Conservation (phyloP, 2,797 vertebrate species). For the Eptatretus atami region DNA sequence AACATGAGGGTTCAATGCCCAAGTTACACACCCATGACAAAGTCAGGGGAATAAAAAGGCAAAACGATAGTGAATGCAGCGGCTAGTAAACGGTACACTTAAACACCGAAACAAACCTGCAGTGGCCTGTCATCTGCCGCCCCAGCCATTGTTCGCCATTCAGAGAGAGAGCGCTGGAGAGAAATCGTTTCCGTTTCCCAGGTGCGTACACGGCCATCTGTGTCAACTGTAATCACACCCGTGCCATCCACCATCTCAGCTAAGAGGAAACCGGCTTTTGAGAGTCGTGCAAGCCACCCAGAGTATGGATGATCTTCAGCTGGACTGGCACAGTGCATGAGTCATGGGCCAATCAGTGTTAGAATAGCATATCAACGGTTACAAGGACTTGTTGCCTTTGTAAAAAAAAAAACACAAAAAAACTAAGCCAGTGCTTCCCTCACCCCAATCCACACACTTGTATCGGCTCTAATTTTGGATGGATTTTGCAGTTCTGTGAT, state of each 20-base stretch:
- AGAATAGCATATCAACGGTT: too few relatives aligned
- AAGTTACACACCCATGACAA: too few relatives aligned
- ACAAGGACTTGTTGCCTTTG: too few relatives aligned
- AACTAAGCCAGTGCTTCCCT: too few relatives aligned
- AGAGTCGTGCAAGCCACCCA: constrained; percentile 48
- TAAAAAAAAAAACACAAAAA: too few relatives aligned
- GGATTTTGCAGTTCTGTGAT: too few relatives aligned
- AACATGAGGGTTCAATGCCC: too few relatives aligned
- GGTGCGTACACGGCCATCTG: constrained; percentile 46
- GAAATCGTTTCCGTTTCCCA: constrained; percentile 64
- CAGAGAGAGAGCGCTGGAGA: constrained; percentile 46
- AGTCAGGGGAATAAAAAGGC: too few relatives aligned
- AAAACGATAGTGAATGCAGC: too few relatives aligned
- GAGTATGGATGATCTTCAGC: constrained; percentile 41
- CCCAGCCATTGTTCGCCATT: constrained; percentile 92
- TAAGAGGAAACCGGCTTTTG: constrained; percentile 38
- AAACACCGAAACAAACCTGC: constrained; percentile 24
- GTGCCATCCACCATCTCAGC: constrained; percentile 22
- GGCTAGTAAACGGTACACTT: too few relatives aligned
- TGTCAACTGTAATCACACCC: constrained; percentile 49
- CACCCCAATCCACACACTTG: too few relatives aligned
- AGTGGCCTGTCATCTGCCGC: constrained; percentile 32
- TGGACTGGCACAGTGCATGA: constrained; percentile 21
- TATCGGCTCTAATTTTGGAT: too few relatives aligned
- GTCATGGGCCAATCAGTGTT: not conserved